These are phyloP conservation scores for Manis pentadactyla DNA, from an alignment of 2,797 vertebrate genomes.

Conservation along the genomic window DNA sequence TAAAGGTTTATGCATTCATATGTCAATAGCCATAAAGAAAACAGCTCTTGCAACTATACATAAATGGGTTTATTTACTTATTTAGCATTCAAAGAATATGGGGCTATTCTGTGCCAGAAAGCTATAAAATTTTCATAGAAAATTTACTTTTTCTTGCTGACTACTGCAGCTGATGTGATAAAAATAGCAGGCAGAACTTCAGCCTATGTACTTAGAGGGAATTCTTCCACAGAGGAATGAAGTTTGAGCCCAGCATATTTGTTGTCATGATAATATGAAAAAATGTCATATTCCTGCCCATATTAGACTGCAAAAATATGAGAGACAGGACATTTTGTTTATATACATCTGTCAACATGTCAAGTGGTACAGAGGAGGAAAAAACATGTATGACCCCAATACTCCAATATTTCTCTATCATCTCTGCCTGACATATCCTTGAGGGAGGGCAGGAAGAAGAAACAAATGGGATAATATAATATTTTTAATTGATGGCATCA, in stretches of 20 bases:
- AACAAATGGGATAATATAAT: background rate
- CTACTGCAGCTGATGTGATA: constrained; percentile 65
- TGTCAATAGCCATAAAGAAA: constrained; percentile 47
- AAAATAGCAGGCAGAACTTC: constrained; percentile 19
- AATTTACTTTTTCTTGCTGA: constrained; percentile 71
- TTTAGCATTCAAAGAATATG: constrained; percentile 69
- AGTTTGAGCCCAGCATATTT: background rate
- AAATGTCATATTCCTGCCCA: background rate
- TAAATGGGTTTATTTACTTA: constrained; percentile 64
- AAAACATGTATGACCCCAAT: background rate
- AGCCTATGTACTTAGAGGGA: background rate
- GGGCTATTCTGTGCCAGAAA: constrained; percentile 44
- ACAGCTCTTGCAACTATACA: background rate
- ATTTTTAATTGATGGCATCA: background rate
- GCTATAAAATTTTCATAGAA: constrained; percentile 62
- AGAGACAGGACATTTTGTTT: background rate
- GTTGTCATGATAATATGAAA: constrained; percentile 18
- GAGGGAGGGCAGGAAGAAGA: background rate
- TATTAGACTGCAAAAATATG: background rate
- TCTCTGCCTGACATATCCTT: background rate
- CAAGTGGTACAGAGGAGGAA: constrained; percentile 35
- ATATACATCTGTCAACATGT: background rate
- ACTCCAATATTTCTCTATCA: background rate
- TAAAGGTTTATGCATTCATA: constrained; percentile 7
- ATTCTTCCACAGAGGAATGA: background rate